Evolutionary conservation across 2,797 vertebrate species (phyloP).

Genomic region (Channallabes apus): DNA sequence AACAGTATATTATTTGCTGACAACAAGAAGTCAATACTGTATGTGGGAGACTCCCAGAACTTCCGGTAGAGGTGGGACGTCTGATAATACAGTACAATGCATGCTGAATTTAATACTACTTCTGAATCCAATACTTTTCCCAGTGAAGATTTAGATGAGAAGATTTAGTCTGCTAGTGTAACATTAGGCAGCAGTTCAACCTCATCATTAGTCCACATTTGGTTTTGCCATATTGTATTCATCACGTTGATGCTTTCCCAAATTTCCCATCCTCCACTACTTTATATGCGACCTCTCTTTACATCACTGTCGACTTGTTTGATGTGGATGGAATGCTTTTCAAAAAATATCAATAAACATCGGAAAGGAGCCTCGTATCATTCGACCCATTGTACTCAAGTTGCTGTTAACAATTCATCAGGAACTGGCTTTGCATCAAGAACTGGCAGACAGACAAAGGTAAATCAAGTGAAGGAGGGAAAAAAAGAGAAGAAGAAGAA

Average conservation of each 20-base stretch:
- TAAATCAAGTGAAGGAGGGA: conserved; percentile 22
- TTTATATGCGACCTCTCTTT: background rate
- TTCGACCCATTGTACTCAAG: too few species aligned
- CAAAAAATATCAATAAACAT: background rate
- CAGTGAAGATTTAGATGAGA: background rate
- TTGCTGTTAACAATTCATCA: background rate
- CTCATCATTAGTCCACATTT: background rate
- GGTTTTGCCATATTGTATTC: background rate
- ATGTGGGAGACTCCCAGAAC: too few species aligned
- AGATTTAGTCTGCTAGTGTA: background rate
- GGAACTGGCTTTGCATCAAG: background rate
- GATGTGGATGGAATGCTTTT: background rate
- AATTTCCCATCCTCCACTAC: background rate
- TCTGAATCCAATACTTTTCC: background rate
- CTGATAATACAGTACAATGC: background rate
- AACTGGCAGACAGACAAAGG: conserved; percentile 10
- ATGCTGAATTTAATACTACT: background rate
- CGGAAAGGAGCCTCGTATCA: background rate
- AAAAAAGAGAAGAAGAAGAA: background rate
- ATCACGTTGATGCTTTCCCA: background rate
- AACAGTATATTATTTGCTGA: too few species aligned
- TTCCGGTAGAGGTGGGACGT: too few species aligned
- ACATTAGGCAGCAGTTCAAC: background rate
- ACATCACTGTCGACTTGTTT: too few species aligned
- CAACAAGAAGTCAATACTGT: too few species aligned